Percentiles rank a stretch among this genome's conserved stretches.
These are phyloP conservation scores for Siniperca scherzeri DNA, from an alignment of 2,797 vertebrate genomes.

Conservation along the genomic window DNA sequence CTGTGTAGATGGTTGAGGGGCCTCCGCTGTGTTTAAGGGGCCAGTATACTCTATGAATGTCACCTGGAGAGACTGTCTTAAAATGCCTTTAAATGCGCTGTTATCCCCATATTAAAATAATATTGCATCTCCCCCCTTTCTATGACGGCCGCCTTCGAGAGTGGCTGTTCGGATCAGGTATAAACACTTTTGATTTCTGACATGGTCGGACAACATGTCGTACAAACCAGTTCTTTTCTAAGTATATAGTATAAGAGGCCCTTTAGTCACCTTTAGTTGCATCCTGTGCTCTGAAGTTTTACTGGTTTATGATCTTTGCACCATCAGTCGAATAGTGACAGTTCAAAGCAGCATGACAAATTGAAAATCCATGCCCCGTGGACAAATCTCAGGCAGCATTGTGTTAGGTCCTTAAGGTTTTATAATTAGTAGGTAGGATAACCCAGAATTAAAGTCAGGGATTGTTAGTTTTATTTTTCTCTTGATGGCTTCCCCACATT, in stretches of 20 bases:
- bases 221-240: too few relatives aligned
- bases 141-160: too few relatives aligned
- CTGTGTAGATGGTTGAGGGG: slow-evolving; percentile 63
- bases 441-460: slow-evolving; percentile 62
- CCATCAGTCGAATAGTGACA: slow-evolving; percentile 79
- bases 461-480: slow-evolving; percentile 50
- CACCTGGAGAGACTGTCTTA: too few relatives aligned
- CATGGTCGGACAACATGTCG: too few relatives aligned
- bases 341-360: slow-evolving; percentile 85
- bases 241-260: neutral
- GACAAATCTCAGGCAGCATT: slow-evolving; percentile 69
- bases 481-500: slow-evolving; percentile 34
- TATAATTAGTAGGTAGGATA: slow-evolving; percentile 74
- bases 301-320: slow-evolving; percentile 86
- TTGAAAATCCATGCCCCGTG: slow-evolving; percentile 78
- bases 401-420: slow-evolving; percentile 54
- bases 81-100: too few relatives aligned
- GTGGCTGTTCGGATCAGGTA: too few relatives aligned
- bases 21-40: slow-evolving; percentile 71
- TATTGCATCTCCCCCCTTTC: too few relatives aligned
- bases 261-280: slow-evolving; percentile 76
- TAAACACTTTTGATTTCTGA: too few relatives aligned
- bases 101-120: too few relatives aligned
- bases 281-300: slow-evolving; percentile 87
- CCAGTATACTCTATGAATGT: neutral